These are phyloP conservation scores for Melinaea menophilus DNA, from an alignment of 2,888 invertebrate genomes.

Conservation along the genomic window DNA sequence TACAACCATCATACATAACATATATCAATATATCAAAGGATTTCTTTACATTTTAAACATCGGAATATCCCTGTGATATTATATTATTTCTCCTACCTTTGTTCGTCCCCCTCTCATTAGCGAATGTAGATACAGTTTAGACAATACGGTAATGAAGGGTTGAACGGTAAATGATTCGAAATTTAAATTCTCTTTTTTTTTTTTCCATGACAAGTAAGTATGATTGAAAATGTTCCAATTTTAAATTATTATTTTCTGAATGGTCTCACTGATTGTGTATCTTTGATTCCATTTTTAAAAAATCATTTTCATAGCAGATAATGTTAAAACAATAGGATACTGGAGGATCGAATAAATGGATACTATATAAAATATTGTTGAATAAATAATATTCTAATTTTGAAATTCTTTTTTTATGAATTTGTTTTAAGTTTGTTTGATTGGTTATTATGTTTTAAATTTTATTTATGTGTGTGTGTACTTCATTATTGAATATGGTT, in stretches of 20 bases:
- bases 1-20: neutral
- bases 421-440: no score
- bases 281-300: no score
- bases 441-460: no score
- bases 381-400: no score
- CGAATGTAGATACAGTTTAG: constrained; percentile 19
- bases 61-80: constrained; percentile 17
- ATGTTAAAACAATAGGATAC: constrained; percentile 3
- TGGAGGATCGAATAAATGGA: neutral
- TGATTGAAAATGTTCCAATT: constrained; percentile 7
- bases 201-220: constrained; percentile 7
- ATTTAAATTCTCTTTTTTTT: constrained; percentile 7
- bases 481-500: no score
- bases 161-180: constrained; percentile 8
- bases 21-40: constrained; percentile 5
- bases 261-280: neutral
- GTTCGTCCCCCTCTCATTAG: constrained; percentile 25
- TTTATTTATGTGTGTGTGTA: no score
- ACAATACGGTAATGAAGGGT: constrained; percentile 15
- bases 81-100: constrained; percentile 25
- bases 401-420: no score
- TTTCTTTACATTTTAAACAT: constrained; percentile 19
- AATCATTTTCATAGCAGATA: neutral
- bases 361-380: no score
- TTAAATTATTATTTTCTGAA: neutral